Base-by-base conservation (phyloP, 2,888 invertebrate species). In the Brachyptera putata region DNA sequence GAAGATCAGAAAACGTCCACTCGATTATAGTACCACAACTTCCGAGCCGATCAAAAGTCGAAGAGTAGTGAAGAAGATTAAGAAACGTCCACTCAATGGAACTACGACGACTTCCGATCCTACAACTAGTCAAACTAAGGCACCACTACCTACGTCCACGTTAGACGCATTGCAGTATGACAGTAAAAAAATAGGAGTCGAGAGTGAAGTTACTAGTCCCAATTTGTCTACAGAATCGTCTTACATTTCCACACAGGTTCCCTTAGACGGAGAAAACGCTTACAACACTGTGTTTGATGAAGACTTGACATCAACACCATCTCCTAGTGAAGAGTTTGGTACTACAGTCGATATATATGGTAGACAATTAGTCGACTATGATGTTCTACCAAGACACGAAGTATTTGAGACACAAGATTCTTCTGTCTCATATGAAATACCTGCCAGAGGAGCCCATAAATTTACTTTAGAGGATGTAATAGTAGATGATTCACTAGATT, bases 141-240 rank as follows among this genome's bases (percentile, higher is more conserved):
- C 26, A 4, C 13, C 37, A 13, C 26, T 46, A 1, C 14, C 57
- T 24, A 22, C 30, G 13, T 39, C 56, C 2, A 18, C 55, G 24
- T 49, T 50, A 18, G 56, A 57, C 13, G 57, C 46, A 18, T 34
- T 61, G 22, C 30, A 48, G 13, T 36, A 36, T 2, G 48, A 61
- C 26, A 36, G 24, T 25, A 34, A 46, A 18, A 43, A 24, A n/a
- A 16, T 50, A 3, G 49, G 49, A 14, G 5, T 24, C 5, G 26
- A n/a, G n/a, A n/a, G n/a, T 14, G 39, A 37, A 37, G 37, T 16
- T 11, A 13, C 39, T 14, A 37, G 14, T 37, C 16, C 13, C n/a
- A n/a, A 14, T 13, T 37, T 5, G 13, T 5, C 39, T 11, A 37
- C 39, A 37, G 39, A 37, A 14, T 37, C n/a, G n/a, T n/a, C n/a